Percentiles rank a stretch among this genome's conserved stretches.
Evolutionary conservation across 2,113 vertebrate genomes (phyloP).

Genomic region (Aramus guarauna): DNA sequence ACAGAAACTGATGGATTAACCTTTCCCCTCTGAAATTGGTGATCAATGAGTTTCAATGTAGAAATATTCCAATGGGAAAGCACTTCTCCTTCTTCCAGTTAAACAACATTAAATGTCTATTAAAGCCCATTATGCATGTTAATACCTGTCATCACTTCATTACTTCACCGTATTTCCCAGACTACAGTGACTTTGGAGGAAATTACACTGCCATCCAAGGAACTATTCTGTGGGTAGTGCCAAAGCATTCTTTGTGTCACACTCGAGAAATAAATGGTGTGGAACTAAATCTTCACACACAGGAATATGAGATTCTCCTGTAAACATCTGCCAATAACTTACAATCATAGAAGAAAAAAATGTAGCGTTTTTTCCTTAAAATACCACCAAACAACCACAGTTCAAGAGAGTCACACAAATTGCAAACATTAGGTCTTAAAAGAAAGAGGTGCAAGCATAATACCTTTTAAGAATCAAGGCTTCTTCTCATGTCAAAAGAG

Average conservation of each 20-base stretch:
- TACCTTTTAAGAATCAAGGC: conserved; percentile 7
- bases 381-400: not conserved
- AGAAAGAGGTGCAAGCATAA: not conserved
- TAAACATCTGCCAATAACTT: not conserved
- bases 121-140: conserved; percentile 78
- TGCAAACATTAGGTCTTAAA: not conserved
- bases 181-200: conserved; percentile 49
- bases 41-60: conserved; percentile 86
- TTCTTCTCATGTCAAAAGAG: conserved; percentile 26
- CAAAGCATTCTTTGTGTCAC: conserved; percentile 25
- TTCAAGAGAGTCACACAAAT: not conserved
- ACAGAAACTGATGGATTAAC: conserved; percentile 91
- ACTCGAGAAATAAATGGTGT: conserved; percentile 36
- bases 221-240: conserved; percentile 15
- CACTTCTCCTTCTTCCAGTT: conserved; percentile 66
- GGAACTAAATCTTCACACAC: conserved; percentile 32
- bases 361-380: not conserved
- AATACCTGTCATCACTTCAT: conserved; percentile 81
- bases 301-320: not conserved
- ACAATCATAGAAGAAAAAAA: not conserved
- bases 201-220: conserved; percentile 42
- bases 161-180: conserved; percentile 59
- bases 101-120: conserved; percentile 77
- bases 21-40: conserved; percentile 82
- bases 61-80: conserved; percentile 78